Evolutionary conservation across 2,797 vertebrate species (phyloP).

Genomic region (Rhinatrema bivittatum): DNA sequence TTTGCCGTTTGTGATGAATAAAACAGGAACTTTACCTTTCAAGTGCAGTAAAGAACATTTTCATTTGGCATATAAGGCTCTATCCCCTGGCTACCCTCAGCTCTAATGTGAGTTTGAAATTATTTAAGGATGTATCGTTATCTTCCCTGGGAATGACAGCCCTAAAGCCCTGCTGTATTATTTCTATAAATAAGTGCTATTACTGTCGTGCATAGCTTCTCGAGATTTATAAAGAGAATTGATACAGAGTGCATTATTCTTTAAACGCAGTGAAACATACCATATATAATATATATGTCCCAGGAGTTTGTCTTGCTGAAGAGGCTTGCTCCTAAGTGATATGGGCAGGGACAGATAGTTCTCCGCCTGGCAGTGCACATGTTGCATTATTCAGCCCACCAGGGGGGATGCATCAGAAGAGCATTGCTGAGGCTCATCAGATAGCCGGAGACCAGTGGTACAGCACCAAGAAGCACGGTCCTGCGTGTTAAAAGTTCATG

Average conservation of each 20-base stretch:
- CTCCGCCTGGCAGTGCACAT: neutral
- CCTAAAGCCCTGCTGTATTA: conserved; percentile 17
- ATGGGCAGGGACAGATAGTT: conserved; percentile 5
- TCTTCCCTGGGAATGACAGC: conserved; percentile 18
- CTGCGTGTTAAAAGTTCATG: neutral
- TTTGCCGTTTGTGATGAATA: conserved; percentile 28
- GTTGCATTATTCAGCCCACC: neutral
- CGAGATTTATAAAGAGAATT: conserved; percentile 17
- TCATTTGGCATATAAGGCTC: conserved; percentile 13
- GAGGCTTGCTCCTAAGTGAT: conserved; percentile 11
- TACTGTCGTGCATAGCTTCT: conserved; percentile 12
- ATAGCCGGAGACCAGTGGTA: too few species aligned
- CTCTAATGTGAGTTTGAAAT: conserved; percentile 12
- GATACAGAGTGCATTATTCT: neutral
- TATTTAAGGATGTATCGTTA: conserved; percentile 32
- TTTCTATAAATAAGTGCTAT: conserved; percentile 15
- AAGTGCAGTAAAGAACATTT: conserved; percentile 6
- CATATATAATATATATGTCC: conserved; percentile 12
- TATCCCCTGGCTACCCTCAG: conserved; percentile 19
- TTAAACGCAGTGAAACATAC: conserved; percentile 14
- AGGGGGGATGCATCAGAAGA: too few species aligned
- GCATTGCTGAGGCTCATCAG: too few species aligned
- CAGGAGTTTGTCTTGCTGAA: neutral
- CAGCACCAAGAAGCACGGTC: neutral
- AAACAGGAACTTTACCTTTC: conserved; percentile 30